phyloP scores from a whole-genome alignment of 2,113 vertebrate genomes.

The Athene cunicularia region DNA sequence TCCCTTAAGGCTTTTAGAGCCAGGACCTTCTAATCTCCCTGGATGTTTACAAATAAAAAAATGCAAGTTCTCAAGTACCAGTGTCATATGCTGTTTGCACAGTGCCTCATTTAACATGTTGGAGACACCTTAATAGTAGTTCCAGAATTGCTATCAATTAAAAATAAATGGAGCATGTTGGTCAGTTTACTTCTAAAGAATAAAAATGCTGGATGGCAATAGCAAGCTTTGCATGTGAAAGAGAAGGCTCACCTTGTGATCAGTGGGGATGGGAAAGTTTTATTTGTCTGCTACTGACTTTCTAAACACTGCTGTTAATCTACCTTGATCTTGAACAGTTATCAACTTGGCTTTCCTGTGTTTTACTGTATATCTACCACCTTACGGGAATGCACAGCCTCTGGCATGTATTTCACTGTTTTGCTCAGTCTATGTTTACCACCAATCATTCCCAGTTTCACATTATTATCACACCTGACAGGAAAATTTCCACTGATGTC shows the following conservation, averaged over 20 bases:
- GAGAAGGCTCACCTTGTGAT: not conserved
- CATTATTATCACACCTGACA: not conserved
- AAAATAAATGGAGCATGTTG: not conserved
- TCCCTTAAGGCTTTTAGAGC: not conserved
- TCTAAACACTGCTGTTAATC: not conserved
- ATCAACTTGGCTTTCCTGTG: not conserved
- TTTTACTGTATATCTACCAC: not conserved
- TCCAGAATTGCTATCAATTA: not conserved
- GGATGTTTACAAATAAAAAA: not conserved
- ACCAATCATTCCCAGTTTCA: not conserved
- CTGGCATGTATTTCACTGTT: not conserved
- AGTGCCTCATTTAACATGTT: not conserved
- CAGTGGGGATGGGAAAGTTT: not conserved
- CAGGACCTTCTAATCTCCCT: not conserved
- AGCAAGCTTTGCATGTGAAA: not conserved
- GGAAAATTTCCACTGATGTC: not conserved
- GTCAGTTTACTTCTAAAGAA: not conserved
- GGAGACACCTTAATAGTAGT: not conserved
- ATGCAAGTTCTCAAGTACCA: not conserved
- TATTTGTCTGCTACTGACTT: not conserved
- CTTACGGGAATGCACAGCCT: not conserved
- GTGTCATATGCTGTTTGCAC: not conserved
- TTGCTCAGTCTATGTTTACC: not conserved
- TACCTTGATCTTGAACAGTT: not conserved
- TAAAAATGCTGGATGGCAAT: accelerated